phyloP scores from a whole-genome alignment of 2,888 invertebrate genomes.

The Orchesellides sinensis region DNA sequence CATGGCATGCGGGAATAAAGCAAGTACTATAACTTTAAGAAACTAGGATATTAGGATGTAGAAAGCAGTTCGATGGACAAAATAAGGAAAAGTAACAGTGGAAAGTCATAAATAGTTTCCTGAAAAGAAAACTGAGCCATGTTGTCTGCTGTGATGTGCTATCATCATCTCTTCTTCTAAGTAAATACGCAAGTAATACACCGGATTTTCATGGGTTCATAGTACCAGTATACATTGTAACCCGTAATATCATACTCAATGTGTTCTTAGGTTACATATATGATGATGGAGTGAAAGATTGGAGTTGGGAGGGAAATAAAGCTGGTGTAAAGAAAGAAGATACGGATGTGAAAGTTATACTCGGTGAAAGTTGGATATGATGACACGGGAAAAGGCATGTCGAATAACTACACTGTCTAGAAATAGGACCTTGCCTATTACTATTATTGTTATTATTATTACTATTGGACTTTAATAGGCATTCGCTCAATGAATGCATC shows the following conservation, averaged over 20 bases:
- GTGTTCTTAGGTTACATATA: background rate
- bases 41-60: no score
- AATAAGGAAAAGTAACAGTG: background rate
- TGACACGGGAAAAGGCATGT: background rate
- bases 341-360: no score
- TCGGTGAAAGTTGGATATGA: background rate
- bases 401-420: background rate
- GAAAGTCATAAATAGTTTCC: conserved; percentile 30
- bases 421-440: background rate
- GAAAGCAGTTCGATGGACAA: no score
- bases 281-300: background rate
- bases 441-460: no score
- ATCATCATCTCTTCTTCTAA: conserved; percentile 4
- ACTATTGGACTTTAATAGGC: no score
- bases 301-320: background rate
- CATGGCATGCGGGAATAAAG: background rate
- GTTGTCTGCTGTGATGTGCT: background rate
- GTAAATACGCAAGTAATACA: conserved; percentile 12
- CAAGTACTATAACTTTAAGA: no score
- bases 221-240: no score
- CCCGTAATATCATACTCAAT: background rate
- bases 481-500: no score
- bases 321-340: background rate
- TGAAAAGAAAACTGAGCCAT: background rate
- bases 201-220: background rate